Conservation (phyloP, 2,113 vertebrate species). For the Rhea americana region DNA sequence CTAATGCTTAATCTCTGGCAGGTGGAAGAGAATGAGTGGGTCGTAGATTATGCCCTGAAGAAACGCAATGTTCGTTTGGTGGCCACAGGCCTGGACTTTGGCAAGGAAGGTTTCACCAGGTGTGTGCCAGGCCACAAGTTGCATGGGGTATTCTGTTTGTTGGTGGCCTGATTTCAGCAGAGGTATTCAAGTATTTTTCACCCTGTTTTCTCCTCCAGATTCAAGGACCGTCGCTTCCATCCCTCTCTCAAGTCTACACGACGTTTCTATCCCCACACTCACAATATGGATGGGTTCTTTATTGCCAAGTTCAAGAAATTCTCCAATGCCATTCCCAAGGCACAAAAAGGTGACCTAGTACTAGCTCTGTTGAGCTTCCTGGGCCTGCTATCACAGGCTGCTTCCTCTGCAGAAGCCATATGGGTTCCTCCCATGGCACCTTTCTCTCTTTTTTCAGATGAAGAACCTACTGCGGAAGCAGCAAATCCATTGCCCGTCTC, state of each 20-base stretch:
- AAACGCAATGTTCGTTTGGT: slow-evolving; percentile 96
- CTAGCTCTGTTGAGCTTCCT: neutral
- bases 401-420: neutral
- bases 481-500: neutral
- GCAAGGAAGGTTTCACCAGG: slow-evolving; percentile 95
- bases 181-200: neutral
- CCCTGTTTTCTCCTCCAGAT: slow-evolving; percentile 71
- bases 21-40: slow-evolving; percentile 98
- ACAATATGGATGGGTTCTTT: slow-evolving; percentile 99
- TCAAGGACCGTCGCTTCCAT: slow-evolving; percentile 91
- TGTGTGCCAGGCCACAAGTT: slow-evolving; percentile 7
- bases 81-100: slow-evolving; percentile 92
- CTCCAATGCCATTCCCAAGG: slow-evolving; percentile 86
- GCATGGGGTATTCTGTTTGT: neutral
- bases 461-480: neutral
- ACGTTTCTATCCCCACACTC: slow-evolving; percentile 94
- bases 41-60: slow-evolving; percentile 96
- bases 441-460: slow-evolving; percentile 35
- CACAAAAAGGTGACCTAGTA: slow-evolving; percentile 42
- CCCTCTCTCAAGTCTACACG: slow-evolving; percentile 84
- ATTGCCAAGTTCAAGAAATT: slow-evolving; percentile 96
- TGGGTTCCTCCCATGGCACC: fast-evolving
- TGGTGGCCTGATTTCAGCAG: neutral
- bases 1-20: slow-evolving; percentile 46
- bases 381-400: neutral